Evolutionary conservation across 35 echinoderm and acorn worm genomes (phyloP).

Genomic region (Ophiothrix spiculata): DNA sequence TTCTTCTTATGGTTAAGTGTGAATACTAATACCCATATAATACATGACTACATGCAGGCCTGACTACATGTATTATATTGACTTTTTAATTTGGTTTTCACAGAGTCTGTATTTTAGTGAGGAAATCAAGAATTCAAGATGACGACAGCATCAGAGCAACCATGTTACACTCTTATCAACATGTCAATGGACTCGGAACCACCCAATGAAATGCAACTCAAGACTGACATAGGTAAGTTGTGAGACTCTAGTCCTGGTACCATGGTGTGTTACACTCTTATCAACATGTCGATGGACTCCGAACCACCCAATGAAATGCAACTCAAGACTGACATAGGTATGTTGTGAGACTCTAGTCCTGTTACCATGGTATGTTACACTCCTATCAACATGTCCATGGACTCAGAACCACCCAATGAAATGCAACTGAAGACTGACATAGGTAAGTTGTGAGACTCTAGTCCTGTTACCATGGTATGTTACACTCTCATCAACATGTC

Average conservation of each 20-base stretch:
- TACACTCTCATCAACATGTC: slow-evolving; percentile 89
- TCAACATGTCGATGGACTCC: slow-evolving; percentile 81
- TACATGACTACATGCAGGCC: no score
- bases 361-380: no score
- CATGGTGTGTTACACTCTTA: slow-evolving; percentile 92
- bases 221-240: slow-evolving; percentile 89
- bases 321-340: slow-evolving; percentile 92
- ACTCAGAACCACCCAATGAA: slow-evolving; percentile 97
- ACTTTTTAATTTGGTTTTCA: no score
- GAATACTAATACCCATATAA: no score
- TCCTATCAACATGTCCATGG: slow-evolving; percentile 81
- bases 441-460: no score
- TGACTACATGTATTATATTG: no score
- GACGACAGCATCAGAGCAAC: slow-evolving; percentile 85
- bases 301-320: slow-evolving; percentile 98
- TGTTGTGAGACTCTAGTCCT: no score
- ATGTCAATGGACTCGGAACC: slow-evolving; percentile 86
- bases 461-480: no score
- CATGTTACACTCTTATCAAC: slow-evolving; percentile 95
- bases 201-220: slow-evolving; percentile 95
- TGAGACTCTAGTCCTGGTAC: no score
- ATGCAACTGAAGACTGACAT: slow-evolving; percentile 89
- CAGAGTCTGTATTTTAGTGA: neutral
- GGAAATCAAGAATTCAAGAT: slow-evolving; percentile 37
- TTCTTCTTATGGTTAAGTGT: no score